Evolutionary conservation across 2,888 invertebrate genomes (phyloP).

Genomic region (Dryocosmus kuriphilus): DNA sequence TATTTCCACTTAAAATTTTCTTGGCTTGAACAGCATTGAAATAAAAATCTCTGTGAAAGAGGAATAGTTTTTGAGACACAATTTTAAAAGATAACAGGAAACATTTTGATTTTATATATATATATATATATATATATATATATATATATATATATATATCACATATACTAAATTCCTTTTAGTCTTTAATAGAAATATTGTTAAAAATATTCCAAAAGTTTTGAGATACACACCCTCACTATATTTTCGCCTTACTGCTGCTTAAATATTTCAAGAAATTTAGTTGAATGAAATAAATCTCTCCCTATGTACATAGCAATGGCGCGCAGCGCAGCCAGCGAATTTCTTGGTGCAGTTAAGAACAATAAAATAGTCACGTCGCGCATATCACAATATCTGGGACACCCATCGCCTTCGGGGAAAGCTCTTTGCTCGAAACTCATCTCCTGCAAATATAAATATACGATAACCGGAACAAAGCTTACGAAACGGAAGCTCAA

Average conservation of each 20-base stretch:
- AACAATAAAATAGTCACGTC: neutral
- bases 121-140: no score
- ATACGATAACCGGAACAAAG: constrained; percentile 12
- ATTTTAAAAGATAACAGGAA: no score
- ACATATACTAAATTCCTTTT: neutral
- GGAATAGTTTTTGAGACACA: no score
- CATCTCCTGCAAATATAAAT: constrained; percentile 17
- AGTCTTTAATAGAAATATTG: neutral
- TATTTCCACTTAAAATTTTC: no score
- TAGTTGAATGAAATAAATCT: neutral
- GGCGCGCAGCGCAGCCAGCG: neutral
- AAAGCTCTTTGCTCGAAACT: constrained; percentile 3
- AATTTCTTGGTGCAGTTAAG: neutral
- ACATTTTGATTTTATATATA: no score
- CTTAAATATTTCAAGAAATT: neutral
- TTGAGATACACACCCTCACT: no score
- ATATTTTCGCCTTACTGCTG: neutral
- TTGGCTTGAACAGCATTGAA: no score
- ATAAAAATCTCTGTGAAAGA: no score
- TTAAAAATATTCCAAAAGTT: neutral
- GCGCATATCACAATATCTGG: neutral
- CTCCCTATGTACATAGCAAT: neutral
- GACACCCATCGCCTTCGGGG: neutral
- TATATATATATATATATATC: no score
- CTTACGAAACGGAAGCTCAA: constrained; percentile 2